Conservation (phyloP, 2,797 vertebrate genomes). For the Graptemys geographica region DNA sequence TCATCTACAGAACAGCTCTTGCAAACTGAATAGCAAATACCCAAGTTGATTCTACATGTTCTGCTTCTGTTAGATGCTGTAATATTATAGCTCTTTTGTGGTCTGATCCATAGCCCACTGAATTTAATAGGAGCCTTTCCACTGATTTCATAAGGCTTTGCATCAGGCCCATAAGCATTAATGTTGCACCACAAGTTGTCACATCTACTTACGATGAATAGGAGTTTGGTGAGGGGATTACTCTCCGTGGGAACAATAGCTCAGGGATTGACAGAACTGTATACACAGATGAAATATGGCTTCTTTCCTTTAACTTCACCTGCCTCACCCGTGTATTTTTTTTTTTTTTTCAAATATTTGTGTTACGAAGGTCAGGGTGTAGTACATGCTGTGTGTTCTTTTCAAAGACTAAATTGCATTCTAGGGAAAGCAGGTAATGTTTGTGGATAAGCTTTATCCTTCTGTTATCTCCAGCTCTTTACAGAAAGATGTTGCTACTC, state of each 20-base stretch:
- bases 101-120: not conserved
- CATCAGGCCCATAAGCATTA: fast-evolving
- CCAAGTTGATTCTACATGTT: not conserved
- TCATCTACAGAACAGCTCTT: not conserved
- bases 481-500: fast-evolving
- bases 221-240: slow-evolving; percentile 39
- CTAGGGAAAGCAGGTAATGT: not conserved
- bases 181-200: not conserved
- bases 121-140: not conserved
- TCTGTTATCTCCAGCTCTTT: not conserved
- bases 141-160: not conserved
- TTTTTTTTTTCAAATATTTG: not conserved
- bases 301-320: not conserved
- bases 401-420: not conserved
- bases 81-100: not conserved
- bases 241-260: not conserved
- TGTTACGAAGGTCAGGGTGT: too few relatives aligned
- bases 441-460: not conserved
- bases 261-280: not conserved
- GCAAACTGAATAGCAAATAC: not conserved
- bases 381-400: not conserved
- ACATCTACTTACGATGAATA: not conserved
- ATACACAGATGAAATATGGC: not conserved
- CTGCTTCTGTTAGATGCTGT: not conserved
- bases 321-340: not conserved